Base-by-base conservation (phyloP, 2,888 invertebrate species). In the Apodemia hepburni region DNA sequence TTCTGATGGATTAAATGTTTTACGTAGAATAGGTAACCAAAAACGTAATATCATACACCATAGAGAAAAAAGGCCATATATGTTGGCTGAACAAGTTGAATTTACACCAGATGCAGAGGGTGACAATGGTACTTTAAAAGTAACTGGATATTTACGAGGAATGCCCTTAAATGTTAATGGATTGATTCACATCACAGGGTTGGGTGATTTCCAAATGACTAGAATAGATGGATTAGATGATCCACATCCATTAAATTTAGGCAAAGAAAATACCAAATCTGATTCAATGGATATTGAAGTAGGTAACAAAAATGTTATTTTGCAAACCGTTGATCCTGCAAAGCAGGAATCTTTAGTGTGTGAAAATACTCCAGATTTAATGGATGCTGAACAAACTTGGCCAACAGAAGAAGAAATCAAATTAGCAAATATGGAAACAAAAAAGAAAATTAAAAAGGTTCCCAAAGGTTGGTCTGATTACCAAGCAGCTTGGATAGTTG, bases 351-450 rank as follows among this genome's bases (percentile, higher is more conserved):
- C 95, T 61, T 89, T 98, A 49, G 93, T 94, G 64, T 92, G 93
- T 33, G 98, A 98, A 88, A 96, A 97, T 84, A 86, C 95, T 61
- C 95, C 96, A 0, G 97, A 98, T 89, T 95, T 95, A 7, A 96
- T 98, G 97, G 97, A 98, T 79, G 97, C 96, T 1, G 99, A 99
- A 80, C 99, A 99, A 85, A 98, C 98, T 0, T 98, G 98, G 98
- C 98, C 99, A 0, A 98, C 98, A 17, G 96, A 96, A 69, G 97
- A 98, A 76, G 98, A 98, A 86, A 93, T 98, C 67, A 93, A 94
- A 68, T 93, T 95, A 71, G 95, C 97, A 15, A 95, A 94, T 75
- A 83, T 89, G 65, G 93, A 93, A 73, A 94, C 93, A 72, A 93
- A 90, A 61, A 93, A 92, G 69, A 96, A 95, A 80, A 89, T 95